Evolutionary conservation across 1,140 invertebrate species (phyloP), one percentile per base, ranked within the genome.

Genomic region (Drosophila rufa): DNA sequence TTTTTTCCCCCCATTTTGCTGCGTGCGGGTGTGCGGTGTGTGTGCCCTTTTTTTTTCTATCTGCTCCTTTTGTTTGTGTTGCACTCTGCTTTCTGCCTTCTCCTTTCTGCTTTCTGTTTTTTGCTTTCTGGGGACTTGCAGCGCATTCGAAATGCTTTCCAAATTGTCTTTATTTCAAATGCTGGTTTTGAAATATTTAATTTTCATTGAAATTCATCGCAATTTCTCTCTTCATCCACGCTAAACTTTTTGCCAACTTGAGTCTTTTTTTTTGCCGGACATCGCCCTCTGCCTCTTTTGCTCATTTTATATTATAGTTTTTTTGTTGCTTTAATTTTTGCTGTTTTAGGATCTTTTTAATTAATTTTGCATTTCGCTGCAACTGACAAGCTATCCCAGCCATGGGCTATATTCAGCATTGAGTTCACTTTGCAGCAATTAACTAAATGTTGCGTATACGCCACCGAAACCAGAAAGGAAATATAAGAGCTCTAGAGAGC

Each of bases 191-290:
- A 83, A 87, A 87, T 89, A 87, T 84, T 87, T 71, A 90, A 90
- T 84, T 90, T 89, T 64, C 85, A 90, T 89, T 89, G 78, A 90
- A 90, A 89, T 89, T 80, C 85, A 84, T 73, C 62, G 83, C 80
- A 64, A 74, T 75, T 74, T 65, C 36, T 43, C 40, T n/a, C 15
- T 46, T 19, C 11, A 7, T 46, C 22, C 15, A 36, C 15, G 12
- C 30, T 46, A 64, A 79, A 79, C 66, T 75, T 84, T 76, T 83
- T 43, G 48, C 46, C 46, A 59, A 71, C 61, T 67, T 51, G 27
- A 25, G 57, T 46, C 50, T 50, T 40, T 40, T 42, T 43, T 43
- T 33, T 45, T 33, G 53, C 56, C 56, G 33, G 51, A 51, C 68
- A 73, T 74, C 7, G 25, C 17, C 36, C 46, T 40, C 17, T 36